Evolutionary conservation across 2,113 vertebrate genomes (phyloP).

Genomic region (Microcebus lehilahytsara): DNA sequence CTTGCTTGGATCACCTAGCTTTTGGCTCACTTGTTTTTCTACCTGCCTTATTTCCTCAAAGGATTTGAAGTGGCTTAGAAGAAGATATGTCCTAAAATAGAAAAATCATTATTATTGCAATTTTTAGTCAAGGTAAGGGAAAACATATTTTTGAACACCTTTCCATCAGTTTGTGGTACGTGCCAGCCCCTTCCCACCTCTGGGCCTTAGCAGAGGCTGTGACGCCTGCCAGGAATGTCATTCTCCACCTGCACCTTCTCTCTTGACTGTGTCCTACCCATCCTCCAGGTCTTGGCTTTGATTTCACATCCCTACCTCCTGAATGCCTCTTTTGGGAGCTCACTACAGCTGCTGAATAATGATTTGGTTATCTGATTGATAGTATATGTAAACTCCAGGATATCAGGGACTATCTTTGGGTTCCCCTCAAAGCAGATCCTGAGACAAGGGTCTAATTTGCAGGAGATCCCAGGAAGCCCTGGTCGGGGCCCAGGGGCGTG

Average conservation of each 20-base stretch:
- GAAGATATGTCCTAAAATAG: background rate
- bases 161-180: background rate
- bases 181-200: background rate
- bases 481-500: background rate
- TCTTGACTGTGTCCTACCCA: too few relatives aligned
- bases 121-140: background rate
- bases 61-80: background rate
- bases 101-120: background rate
- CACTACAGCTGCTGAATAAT: background rate
- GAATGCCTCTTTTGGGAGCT: background rate
- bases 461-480: background rate
- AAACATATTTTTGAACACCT: background rate
- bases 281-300: background rate
- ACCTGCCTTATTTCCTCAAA: background rate
- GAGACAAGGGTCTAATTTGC: background rate
- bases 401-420: background rate
- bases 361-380: background rate
- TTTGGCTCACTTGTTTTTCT: background rate
- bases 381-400: background rate
- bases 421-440: background rate
- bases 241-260: background rate
- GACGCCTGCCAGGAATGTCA: background rate
- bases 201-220: background rate
- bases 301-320: background rate
- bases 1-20: background rate